phyloP scores from a whole-genome alignment of 2,113 vertebrate genomes.

The Marmota flaviventris region DNA sequence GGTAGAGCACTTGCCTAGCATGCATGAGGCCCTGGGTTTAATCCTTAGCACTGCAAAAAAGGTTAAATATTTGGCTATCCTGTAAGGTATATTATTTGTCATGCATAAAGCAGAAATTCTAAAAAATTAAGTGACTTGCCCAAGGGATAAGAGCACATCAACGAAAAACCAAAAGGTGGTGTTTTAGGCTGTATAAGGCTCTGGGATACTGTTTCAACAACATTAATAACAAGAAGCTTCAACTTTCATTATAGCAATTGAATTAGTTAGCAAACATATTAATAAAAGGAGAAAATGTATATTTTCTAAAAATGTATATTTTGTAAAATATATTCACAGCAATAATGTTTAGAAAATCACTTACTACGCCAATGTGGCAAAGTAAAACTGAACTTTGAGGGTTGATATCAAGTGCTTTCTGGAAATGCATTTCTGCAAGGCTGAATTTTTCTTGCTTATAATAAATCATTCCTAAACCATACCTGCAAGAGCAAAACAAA shows the following conservation, averaged over 20 bases:
- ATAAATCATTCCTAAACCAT: conserved; percentile 99
- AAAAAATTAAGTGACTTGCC: conserved; percentile 48
- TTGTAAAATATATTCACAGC: too few relatives aligned
- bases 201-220: conserved; percentile 2
- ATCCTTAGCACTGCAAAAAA: not conserved
- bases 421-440: conserved; percentile 99
- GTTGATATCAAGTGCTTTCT: conserved; percentile 99
- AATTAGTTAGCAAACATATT: conserved; percentile 49
- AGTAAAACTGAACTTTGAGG: conserved; percentile 99
- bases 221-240: not conserved
- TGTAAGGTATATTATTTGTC: conserved; percentile 8
- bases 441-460: conserved; percentile 99
- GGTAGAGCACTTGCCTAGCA: not conserved
- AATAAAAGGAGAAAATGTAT: conserved; percentile 33
- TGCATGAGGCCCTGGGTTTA: not conserved
- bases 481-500: conserved; percentile 90
- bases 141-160: not conserved
- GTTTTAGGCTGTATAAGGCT: conserved; percentile 44
- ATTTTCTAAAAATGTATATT: too few relatives aligned
- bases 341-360: conserved; percentile 83
- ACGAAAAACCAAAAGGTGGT: not conserved
- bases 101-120: conserved; percentile 40
- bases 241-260: conserved; percentile 44
- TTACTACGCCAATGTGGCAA: conserved; percentile 98
- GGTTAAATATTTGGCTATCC: not conserved